phyloP scores from a whole-genome alignment of 2,888 invertebrate genomes.

The Stratiomys singularior region DNA sequence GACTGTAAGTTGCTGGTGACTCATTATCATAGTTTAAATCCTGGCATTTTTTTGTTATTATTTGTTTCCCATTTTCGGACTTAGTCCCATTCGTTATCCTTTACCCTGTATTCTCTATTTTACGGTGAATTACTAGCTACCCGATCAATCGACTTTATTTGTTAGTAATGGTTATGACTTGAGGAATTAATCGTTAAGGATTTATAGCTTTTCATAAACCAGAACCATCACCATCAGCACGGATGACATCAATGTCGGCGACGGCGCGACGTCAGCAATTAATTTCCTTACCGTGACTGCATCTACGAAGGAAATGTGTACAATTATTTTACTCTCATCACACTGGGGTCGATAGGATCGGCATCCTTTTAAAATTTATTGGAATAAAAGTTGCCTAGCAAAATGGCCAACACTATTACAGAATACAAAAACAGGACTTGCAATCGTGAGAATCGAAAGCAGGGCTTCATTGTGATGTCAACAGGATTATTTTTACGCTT shows the following conservation, averaged over 20 bases:
- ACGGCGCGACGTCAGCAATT: slow-evolving; percentile 19
- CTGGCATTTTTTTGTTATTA: too few relatives aligned
- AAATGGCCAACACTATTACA: not conserved
- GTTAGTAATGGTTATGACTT: slow-evolving; percentile 36
- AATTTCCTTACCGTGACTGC: slow-evolving; percentile 40
- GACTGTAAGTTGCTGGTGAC: too few relatives aligned
- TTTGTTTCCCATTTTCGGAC: not conserved
- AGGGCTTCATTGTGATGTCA: slow-evolving; percentile 25
- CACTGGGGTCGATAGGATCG: not conserved
- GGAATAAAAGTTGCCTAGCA: not conserved
- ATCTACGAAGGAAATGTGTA: slow-evolving; percentile 28
- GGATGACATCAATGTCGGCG: slow-evolving; percentile 1
- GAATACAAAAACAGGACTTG: not conserved
- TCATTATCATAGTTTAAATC: too few relatives aligned
- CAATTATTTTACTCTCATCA: slow-evolving; percentile 1
- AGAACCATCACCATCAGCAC: not conserved
- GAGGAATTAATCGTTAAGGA: slow-evolving; percentile 34
- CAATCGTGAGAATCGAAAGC: not conserved
- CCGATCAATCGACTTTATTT: slow-evolving; percentile 3
- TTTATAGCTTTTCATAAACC: slow-evolving; percentile 31
- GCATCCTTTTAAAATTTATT: slow-evolving; percentile 7
- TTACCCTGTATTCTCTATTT: not conserved
- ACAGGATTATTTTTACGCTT: slow-evolving; percentile 44
- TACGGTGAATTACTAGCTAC: not conserved
- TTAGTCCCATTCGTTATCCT: not conserved